Conservation (phyloP, 2,113 vertebrate genomes). For the Rhinoderma darwinii region DNA sequence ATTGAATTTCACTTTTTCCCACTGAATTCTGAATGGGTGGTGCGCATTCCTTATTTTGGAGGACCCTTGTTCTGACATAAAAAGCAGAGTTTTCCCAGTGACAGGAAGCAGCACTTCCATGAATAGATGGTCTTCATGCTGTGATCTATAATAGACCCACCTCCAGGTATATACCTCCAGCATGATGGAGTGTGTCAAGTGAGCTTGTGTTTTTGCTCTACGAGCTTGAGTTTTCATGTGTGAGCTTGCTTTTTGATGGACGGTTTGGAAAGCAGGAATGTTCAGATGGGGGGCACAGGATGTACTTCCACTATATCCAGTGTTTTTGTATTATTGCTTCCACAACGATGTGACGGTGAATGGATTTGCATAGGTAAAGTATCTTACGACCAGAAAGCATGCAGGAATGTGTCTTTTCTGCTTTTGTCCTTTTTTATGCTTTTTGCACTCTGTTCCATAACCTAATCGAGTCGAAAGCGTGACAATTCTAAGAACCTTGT, state of each 20-base stretch:
- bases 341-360: background rate
- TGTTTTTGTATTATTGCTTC: background rate
- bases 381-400: background rate
- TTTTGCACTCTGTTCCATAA: background rate
- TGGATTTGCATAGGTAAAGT: background rate
- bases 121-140: constrained; percentile 10
- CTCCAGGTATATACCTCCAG: background rate
- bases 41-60: constrained; percentile 25
- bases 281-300: background rate
- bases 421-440: background rate
- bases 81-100: background rate
- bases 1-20: background rate
- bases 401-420: background rate
- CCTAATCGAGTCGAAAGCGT: background rate
- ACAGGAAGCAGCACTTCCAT: constrained; percentile 22
- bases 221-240: background rate
- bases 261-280: background rate
- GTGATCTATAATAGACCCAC: background rate
- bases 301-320: background rate
- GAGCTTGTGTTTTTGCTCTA: background rate
- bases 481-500: background rate
- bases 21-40: background rate
- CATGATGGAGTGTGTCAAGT: background rate
- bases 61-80: background rate
- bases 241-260: background rate